Evolutionary conservation across 2,888 invertebrate species (phyloP).

Genomic region (Steinernema hermaphroditum): DNA sequence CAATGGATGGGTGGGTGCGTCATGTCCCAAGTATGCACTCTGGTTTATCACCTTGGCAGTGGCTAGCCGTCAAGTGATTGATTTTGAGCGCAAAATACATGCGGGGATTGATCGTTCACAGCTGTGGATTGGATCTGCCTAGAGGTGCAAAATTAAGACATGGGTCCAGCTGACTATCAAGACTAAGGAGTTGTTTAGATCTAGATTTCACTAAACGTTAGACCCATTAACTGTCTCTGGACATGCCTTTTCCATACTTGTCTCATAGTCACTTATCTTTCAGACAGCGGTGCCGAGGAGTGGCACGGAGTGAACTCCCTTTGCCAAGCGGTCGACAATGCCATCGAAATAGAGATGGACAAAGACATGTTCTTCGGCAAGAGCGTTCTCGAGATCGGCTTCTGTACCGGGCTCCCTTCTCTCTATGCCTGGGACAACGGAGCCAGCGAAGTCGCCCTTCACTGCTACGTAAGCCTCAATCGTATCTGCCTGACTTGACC

Average conservation of each 20-base stretch:
- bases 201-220: no score
- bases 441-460: slow-evolving; percentile 54
- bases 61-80: slow-evolving; percentile 15
- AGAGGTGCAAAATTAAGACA: no score
- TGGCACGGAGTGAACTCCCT: slow-evolving; percentile 61
- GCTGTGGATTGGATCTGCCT: slow-evolving; percentile 32
- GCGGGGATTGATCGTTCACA: slow-evolving; percentile 35
- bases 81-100: no score
- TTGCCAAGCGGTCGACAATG: slow-evolving; percentile 56
- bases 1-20: background rate
- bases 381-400: slow-evolving; percentile 60
- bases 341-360: slow-evolving; percentile 58
- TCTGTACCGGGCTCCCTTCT: slow-evolving; percentile 60
- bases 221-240: no score
- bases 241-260: no score
- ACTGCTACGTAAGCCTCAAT: slow-evolving; percentile 35
- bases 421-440: slow-evolving; percentile 58
- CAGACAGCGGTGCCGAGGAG: slow-evolving; percentile 43
- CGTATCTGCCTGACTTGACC: no score
- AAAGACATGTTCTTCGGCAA: slow-evolving; percentile 58
- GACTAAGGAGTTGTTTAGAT: no score
- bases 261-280: no score
- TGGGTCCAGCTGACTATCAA: no score
- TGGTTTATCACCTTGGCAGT: slow-evolving; percentile 27
- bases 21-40: background rate